A percentile compares a stretch with the other conserved stretches of the same genome.
These are phyloP conservation scores for Poliocrania exsul DNA, from an alignment of 2,797 vertebrate species.

Conservation along the genomic window DNA sequence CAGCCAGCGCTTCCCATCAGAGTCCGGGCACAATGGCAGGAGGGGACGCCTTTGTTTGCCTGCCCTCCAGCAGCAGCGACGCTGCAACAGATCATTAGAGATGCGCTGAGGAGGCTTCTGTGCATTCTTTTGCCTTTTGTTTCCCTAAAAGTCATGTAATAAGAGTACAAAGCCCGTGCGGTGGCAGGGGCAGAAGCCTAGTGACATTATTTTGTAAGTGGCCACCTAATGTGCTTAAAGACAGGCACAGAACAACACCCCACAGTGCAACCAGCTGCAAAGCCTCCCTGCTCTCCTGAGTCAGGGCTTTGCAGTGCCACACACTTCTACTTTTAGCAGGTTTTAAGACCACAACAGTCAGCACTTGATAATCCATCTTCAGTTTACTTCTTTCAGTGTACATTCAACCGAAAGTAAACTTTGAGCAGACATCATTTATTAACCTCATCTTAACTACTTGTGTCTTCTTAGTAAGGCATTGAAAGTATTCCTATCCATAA, in stretches of 20 bases:
- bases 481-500: background rate
- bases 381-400: background rate
- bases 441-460: background rate
- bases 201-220: background rate
- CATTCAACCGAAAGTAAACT: background rate
- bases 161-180: constrained; percentile 35
- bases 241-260: background rate
- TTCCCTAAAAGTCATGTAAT: constrained; percentile 48
- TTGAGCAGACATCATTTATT: background rate
- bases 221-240: background rate
- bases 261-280: background rate
- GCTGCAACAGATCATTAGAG: constrained; percentile 44
- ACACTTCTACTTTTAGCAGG: background rate
- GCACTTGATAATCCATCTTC: background rate
- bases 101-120: constrained; percentile 31
- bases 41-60: constrained; percentile 40
- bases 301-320: background rate
- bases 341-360: background rate
- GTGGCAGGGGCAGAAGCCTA: constrained; percentile 6
- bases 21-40: background rate
- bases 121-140: background rate
- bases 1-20: background rate
- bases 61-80: background rate
- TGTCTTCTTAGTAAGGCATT: background rate
- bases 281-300: background rate